These are phyloP conservation scores for Drosophila merina DNA, from an alignment of 2,888 invertebrate genomes.

Conservation along the genomic window DNA sequence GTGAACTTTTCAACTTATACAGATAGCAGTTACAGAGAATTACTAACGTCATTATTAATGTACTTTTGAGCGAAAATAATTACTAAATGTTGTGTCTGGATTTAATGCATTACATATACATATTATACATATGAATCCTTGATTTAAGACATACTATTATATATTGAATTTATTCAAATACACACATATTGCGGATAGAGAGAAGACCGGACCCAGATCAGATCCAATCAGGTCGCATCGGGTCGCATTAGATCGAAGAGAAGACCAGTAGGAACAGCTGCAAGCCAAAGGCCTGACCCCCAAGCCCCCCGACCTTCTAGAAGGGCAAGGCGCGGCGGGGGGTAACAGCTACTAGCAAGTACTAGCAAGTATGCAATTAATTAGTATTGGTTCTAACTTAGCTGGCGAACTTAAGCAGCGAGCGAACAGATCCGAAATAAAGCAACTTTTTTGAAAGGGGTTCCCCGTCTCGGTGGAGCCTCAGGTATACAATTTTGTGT, in stretches of 20 bases:
- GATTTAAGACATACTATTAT: constrained; percentile 58
- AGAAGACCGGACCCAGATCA: constrained; percentile 17
- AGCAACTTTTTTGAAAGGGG: constrained; percentile 60
- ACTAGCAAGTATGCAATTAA: constrained; percentile 33
- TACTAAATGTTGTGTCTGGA: constrained; percentile 54
- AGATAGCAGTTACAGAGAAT: constrained; percentile 35
- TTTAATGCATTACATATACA: constrained; percentile 43
- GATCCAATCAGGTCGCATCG: constrained; percentile 8
- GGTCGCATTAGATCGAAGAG: constrained; percentile 12
- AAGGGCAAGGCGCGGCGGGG: constrained; percentile 4
- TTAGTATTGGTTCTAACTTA: constrained; percentile 67
- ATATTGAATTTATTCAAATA: constrained; percentile 77
- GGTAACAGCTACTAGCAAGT: constrained; percentile 13
- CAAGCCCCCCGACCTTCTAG: constrained; percentile 5
- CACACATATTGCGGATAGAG: constrained; percentile 71
- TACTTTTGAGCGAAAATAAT: constrained; percentile 45
- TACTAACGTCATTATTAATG: constrained; percentile 45
- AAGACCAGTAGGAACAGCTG: constrained; percentile 34
- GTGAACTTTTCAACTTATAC: constrained; percentile 67
- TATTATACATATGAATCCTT: constrained; percentile 54
- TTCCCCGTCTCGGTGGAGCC: constrained; percentile 40
- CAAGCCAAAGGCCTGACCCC: constrained; percentile 35
- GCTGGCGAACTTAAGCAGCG: constrained; percentile 56
- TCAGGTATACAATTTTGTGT: constrained; percentile 43
- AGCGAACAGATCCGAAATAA: constrained; percentile 52